Evolutionary conservation across 1,140 invertebrate genomes (phyloP).

Genomic region (Batillaria attramentaria): DNA sequence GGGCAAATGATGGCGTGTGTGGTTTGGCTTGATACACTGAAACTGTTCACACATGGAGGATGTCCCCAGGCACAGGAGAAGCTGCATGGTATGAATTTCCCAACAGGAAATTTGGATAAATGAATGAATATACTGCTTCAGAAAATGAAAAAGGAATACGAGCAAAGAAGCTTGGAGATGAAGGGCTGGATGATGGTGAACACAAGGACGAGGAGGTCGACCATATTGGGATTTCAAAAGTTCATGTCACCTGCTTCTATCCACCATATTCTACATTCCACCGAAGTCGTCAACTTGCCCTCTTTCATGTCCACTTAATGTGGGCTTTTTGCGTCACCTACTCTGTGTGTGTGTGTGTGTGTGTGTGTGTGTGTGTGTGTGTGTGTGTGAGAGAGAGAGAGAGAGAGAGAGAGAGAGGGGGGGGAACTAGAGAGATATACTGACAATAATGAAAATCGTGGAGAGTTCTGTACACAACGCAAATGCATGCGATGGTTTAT

Average conservation of each 20-base stretch:
- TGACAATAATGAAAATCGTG: background rate
- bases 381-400: conserved; percentile 16
- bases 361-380: background rate
- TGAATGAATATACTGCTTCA: background rate
- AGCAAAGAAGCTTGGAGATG: background rate
- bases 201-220: background rate
- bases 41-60: background rate
- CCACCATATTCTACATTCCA: too few species aligned
- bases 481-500: background rate
- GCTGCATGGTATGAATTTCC: background rate
- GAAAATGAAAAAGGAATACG: background rate
- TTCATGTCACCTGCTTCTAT: too few species aligned
- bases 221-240: too few species aligned
- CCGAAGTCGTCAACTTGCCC: too few species aligned
- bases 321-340: background rate
- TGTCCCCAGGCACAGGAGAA: background rate
- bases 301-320: background rate
- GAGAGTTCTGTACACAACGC: background rate
- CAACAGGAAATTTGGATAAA: background rate
- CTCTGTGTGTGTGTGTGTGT: background rate
- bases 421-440: background rate
- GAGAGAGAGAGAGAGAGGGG: background rate
- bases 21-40: background rate
- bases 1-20: background rate
- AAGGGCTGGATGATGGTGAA: background rate